A percentile compares a stretch with the other conserved stretches of the same genome.
These are phyloP conservation scores for Lepisosteus oculatus DNA, from an alignment of 2,113 vertebrate genomes.

Conservation along the genomic window DNA sequence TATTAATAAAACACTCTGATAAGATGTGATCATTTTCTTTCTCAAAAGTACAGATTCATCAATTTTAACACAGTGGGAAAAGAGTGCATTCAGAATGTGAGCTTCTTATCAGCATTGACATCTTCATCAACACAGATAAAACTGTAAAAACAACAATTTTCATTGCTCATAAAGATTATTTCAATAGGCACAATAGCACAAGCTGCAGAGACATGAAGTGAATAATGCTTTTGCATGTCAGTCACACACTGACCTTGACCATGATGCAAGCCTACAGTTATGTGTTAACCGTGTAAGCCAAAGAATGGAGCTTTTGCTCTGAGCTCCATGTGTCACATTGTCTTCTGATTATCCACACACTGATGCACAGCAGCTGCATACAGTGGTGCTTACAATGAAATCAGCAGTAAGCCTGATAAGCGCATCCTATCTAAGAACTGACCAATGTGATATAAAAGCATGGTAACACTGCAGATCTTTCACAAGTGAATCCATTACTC, in stretches of 20 bases:
- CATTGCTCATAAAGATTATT: neutral
- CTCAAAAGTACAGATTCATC: neutral
- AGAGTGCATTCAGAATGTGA: too few relatives aligned
- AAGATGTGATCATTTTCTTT: neutral
- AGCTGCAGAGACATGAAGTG: conserved; percentile 31
- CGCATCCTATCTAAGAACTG: neutral
- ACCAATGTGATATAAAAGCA: neutral
- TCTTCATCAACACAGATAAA: conserved; percentile 7
- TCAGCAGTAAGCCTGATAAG: neutral
- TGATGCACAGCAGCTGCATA: conserved; percentile 51
- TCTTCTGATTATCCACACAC: conserved; percentile 43
- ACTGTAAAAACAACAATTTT: neutral
- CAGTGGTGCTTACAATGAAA: neutral
- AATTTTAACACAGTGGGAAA: too few relatives aligned
- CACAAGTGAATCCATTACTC: conserved; percentile 3
- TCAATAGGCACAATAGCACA: conserved; percentile 8
- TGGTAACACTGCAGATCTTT: neutral
- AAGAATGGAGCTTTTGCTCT: conserved; percentile 21
- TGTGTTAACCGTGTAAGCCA: conserved; percentile 15
- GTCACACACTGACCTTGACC: conserved; percentile 47
- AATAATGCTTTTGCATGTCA: conserved; percentile 30
- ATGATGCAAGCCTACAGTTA: conserved; percentile 27
- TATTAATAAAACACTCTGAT: neutral
- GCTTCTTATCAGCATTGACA: conserved; percentile 4
- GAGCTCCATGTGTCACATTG: conserved; percentile 26